Evolutionary conservation across 2,113 vertebrate species (phyloP), one percentile per base, ranked within the genome.

Genomic region (Pedionomus torquatus): DNA sequence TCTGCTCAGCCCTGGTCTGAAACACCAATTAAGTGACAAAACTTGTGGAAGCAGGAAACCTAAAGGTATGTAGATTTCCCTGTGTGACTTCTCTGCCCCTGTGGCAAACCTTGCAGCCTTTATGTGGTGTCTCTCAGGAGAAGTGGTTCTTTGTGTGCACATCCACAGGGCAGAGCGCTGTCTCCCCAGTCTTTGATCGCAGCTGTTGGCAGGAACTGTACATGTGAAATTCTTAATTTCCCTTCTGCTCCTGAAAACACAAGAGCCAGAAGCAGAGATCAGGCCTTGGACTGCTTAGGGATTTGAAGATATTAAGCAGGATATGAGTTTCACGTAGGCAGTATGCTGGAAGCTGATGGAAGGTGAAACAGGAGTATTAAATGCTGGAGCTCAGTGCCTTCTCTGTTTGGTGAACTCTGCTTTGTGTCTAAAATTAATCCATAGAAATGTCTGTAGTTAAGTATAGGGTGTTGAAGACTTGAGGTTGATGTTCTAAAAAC

Each of bases 141-240:
- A 72, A 71, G 33, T 1, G 0, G 8, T 33, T 66, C 17, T 35
- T 13, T 5, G 3, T 9, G 8, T 17, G 43, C 46, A 10, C 13
- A 25, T 18, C 31, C 0, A 0, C 1, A 1, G 44, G 74, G 46
- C 54, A 55, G 81, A 68, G 74, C 3, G 2, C 43, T 88, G 33
- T 11, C 52, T 93, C 16, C 52, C 17, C 30, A 43, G 33, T 5
- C 20, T 78, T 41, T 51, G 35, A 64, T 85, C 70, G 57, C 10
- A 41, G 37, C 31, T 0, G 1, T 46, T 1, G 4, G 21, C 0
- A 0, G 86, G 60, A 75, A 21, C 33, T 17, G 8, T 0, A 0
- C 35, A 17, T 0, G 0, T 1, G 4, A 55, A 93, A 82, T 63
- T 25, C 51, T 70, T 76, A 8, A 92, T 92, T 95, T 96, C 88